Evolutionary conservation across 2,888 invertebrate species (phyloP), one percentile per base, ranked within the genome.

Genomic region (Sesamia inferens): DNA sequence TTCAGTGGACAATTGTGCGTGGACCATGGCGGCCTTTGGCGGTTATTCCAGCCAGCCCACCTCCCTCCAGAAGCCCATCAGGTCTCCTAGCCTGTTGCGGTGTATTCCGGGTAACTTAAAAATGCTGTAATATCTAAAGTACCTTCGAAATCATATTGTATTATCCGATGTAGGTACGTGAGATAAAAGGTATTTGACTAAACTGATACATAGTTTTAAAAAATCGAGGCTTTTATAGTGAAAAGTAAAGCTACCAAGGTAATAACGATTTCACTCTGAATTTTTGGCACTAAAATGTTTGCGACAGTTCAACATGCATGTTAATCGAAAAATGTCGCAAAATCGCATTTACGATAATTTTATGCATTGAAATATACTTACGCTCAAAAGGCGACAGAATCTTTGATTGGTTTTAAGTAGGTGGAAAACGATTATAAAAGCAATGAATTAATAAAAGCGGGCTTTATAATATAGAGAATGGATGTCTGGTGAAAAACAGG

Each of bases 201-300:
- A 83, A 81, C 86, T 85, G 85, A 82, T 86, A 78, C 66, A 73
- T 68, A 47, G 31, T 63, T 57, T 48, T 0, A 77, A 85, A 80
- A 70, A 72, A 74, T 39, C 55, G 22, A 22, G 48, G 62, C 68
- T 83, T 84, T 62, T 85, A 84, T 84, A 84, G 62, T 67, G 13
- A 64, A 74, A 83, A 71, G 59, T 68, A 81, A 67, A 74, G 55
- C 67, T 51, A 64, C 81, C 84, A 82, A 81, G 81, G 81, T 71
- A 74, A 79, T 64, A 66, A 31, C 55, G 84, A 76, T 82, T 84
- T 80, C 72, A 73, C 84, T 73, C 71, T 59, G 63, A 81, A 70
- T 68, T 79, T 74, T 74, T 71, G 39, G 54, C 39, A 71, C 65
- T 74, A 72, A 83, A 81, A 67, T 5, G 68, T 74, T 83, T 80